A percentile compares a stretch with the other conserved stretches of the same genome.
These are phyloP conservation scores for Zosterops japonicus DNA, from an alignment of 2,113 vertebrate genomes.

Conservation along the genomic window DNA sequence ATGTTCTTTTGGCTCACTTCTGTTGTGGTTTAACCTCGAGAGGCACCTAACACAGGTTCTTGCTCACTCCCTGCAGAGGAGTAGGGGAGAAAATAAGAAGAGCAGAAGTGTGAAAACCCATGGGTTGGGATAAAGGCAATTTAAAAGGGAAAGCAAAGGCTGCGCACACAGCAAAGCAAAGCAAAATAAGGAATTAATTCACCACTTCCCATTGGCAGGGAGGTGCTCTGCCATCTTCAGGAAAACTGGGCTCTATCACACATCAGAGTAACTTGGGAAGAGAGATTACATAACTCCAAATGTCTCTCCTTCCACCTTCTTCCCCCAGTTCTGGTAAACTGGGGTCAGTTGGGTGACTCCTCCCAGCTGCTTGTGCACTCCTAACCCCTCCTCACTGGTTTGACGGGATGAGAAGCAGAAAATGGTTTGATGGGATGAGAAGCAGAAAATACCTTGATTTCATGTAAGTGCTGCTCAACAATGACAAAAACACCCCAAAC, in stretches of 20 bases:
- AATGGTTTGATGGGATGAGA: too few species aligned
- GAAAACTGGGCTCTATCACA: background rate
- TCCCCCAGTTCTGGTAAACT: background rate
- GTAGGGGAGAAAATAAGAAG: background rate
- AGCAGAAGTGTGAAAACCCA: background rate
- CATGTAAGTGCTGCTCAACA: background rate
- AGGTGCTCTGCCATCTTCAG: background rate
- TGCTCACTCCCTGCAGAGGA: fast-evolving
- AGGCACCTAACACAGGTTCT: background rate
- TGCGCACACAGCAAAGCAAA: background rate
- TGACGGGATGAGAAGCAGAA: background rate
- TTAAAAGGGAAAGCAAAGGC: background rate
- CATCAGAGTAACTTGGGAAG: background rate
- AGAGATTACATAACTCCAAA: background rate
- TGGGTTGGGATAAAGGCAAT: background rate
- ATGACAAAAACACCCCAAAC: background rate
- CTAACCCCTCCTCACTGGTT: background rate
- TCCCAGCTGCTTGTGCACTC: background rate
- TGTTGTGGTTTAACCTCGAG: fast-evolving
- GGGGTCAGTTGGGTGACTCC: background rate
- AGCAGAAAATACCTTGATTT: background rate
- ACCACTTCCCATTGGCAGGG: background rate
- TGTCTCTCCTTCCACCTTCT: background rate
- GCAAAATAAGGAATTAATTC: background rate
- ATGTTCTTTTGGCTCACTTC: background rate